Evolutionary conservation across 92 coral and sea anemone species (phyloP), one percentile per base, ranked within the genome.

Genomic region (Anthopleura xanthogrammica): DNA sequence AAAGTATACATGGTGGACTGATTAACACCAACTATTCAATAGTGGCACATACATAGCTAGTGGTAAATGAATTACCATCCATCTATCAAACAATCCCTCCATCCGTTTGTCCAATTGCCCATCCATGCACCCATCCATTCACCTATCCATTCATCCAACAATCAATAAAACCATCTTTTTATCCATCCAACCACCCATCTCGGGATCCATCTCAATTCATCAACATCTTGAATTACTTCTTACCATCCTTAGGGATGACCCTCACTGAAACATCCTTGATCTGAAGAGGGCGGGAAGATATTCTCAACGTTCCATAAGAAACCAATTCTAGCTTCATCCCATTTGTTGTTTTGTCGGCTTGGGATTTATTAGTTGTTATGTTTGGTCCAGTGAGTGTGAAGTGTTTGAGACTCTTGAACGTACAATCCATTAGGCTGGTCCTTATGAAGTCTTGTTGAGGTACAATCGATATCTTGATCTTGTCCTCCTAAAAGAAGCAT

Each of bases 311-410:
- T 58, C 92, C 92, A 79, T 54, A n/a, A 13, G 92, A 89, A 23
- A 75, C 76, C 50, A 89, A 60, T 77, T 82, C 86, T 11, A 89
- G 85, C 41, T 73, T 89, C 87, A 89, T 79, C 78, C 92, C 92
- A 77, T 16, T 70, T 39, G 72, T 58, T 78, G 92, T 89, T 54
- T 81, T 89, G 72, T 89, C 92, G 23, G 29, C 60, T 60, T 89
- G 92, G 66, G 92, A 89, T 78, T 83, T 85, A 60, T 60, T 60
- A 16, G 88, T 82, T 52, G 78, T 86, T 19, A 89, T 80, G 87
- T 89, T 89, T 85, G 92, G 92, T 65, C 92, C 92, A 80, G 48
- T 76, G 79, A 89, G 89, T 50, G 92, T 85, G 68, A 89, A 89
- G 22, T 85, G 80, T 43, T 78, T 55, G 54, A 89, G 77, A 77